phyloP scores from a whole-genome alignment of 2,888 invertebrate species.

The Hemaris fuciformis region DNA sequence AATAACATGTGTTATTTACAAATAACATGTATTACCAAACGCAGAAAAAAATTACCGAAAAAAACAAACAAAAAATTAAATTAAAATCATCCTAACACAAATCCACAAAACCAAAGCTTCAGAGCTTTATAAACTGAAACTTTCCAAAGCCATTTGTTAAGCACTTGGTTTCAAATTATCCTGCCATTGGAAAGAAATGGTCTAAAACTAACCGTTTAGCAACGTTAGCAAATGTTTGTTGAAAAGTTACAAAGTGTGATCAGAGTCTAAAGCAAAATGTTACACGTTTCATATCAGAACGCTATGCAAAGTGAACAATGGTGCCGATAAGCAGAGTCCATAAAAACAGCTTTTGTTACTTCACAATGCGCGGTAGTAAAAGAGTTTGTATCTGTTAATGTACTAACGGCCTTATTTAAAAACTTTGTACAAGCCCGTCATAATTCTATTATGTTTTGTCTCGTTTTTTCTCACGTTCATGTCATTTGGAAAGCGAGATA shows the following conservation, averaged over 20 bases:
- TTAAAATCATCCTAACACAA: background rate
- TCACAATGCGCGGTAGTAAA: conserved; percentile 22
- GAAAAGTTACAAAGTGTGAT: conserved; percentile 11
- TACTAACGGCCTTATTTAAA: too few relatives aligned
- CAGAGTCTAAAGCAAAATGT: conserved; percentile 11
- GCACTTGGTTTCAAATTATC: background rate
- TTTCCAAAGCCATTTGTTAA: conserved; percentile 1
- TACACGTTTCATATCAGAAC: conserved; percentile 8
- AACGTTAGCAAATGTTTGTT: conserved; percentile 1
- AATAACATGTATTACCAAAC: too few relatives aligned
- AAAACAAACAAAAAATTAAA: background rate
- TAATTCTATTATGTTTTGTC: too few relatives aligned
- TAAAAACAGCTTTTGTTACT: conserved; percentile 34
- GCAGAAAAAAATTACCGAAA: too few relatives aligned
- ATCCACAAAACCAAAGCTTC: background rate
- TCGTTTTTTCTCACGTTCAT: too few relatives aligned
- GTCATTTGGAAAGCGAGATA: too few relatives aligned
- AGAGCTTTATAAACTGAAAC: background rate
- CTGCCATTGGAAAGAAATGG: background rate
- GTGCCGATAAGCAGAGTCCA: conserved; percentile 11
- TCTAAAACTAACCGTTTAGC: background rate
- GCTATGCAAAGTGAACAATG: conserved; percentile 3
- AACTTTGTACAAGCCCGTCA: too few relatives aligned
- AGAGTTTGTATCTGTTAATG: background rate
- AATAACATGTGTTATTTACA: too few relatives aligned